Conservation (phyloP, 92 coral and sea anemone species). For the Desmophyllum pertusum region DNA sequence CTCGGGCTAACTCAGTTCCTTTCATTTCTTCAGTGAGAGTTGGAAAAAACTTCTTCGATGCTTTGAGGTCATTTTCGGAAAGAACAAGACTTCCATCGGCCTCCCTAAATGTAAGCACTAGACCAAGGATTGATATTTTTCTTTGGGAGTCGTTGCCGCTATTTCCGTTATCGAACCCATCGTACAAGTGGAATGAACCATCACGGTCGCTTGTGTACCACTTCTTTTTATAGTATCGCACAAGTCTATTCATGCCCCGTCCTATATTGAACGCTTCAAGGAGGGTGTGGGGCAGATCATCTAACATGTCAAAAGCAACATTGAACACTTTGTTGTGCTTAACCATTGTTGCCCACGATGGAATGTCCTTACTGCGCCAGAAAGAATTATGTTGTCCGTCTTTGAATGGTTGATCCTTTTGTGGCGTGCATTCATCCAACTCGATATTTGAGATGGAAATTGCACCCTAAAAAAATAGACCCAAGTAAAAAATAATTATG, state of each 20-base stretch:
- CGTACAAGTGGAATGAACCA: slow-evolving; percentile 47
- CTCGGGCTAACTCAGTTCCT: slow-evolving; percentile 26
- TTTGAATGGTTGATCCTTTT: not conserved
- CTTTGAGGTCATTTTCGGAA: slow-evolving; percentile 6
- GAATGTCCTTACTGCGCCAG: not conserved
- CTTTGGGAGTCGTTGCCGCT: not conserved
- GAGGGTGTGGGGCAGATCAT: slow-evolving; percentile 3
- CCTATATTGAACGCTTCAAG: not conserved
- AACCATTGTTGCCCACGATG: not conserved
- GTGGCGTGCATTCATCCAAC: not conserved
- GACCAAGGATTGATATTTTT: slow-evolving; percentile 63
- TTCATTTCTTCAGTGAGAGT: slow-evolving; percentile 17
- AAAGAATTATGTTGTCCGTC: no score
- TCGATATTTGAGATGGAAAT: slow-evolving; percentile 23
- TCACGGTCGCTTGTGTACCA: slow-evolving; percentile 43
- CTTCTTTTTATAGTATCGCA: not conserved
- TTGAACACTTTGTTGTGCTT: not conserved
- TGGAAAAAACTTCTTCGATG: slow-evolving; percentile 30
- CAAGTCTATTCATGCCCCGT: not conserved
- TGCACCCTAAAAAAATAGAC: slow-evolving; percentile 6
- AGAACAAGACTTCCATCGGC: slow-evolving; percentile 42
- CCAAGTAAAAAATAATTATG: not conserved
- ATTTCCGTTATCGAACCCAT: slow-evolving; percentile 45
- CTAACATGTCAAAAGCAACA: slow-evolving; percentile 18
- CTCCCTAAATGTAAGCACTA: slow-evolving; percentile 42